phyloP scores from a whole-genome alignment of 2,797 vertebrate genomes.

The Eidolon dupreanum region DNA sequence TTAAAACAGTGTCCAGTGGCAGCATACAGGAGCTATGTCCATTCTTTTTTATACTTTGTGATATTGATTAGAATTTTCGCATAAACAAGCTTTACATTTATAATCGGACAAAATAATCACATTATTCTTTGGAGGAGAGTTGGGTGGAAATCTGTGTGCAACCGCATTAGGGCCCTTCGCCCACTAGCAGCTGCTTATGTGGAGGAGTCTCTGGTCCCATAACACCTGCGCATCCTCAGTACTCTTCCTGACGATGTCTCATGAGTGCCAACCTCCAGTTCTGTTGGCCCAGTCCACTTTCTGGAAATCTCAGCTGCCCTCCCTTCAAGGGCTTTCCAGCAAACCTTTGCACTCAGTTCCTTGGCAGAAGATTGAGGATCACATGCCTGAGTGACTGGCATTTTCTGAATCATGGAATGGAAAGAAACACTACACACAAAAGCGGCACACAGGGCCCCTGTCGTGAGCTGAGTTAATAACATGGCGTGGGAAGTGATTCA shows the following conservation, averaged over 20 bases:
- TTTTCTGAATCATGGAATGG: constrained; percentile 34
- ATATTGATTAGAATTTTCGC: neutral
- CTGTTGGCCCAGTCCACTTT: neutral
- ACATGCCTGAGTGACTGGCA: constrained; percentile 22
- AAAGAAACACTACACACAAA: constrained; percentile 36
- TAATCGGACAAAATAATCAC: neutral
- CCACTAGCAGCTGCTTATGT: neutral
- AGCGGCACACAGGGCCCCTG: constrained; percentile 33
- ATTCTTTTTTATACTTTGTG: neutral
- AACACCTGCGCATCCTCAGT: fast-evolving
- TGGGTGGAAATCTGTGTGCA: neutral
- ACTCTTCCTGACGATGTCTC: neutral
- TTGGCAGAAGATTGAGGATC: constrained; percentile 30
- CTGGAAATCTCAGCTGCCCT: neutral
- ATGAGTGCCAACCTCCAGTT: neutral
- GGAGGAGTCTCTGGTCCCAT: fast-evolving
- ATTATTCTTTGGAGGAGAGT: neutral
- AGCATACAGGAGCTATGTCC: too few relatives aligned
- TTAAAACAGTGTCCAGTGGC: neutral
- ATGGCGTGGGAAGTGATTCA: constrained; percentile 4
- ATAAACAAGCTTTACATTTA: neutral
- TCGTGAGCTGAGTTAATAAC: neutral
- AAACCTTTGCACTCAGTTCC: neutral
- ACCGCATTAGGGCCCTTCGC: neutral
- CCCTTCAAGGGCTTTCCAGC: constrained; percentile 62